Base-by-base conservation (phyloP, 2,113 vertebrate genomes). In the Centropus bengalensis region DNA sequence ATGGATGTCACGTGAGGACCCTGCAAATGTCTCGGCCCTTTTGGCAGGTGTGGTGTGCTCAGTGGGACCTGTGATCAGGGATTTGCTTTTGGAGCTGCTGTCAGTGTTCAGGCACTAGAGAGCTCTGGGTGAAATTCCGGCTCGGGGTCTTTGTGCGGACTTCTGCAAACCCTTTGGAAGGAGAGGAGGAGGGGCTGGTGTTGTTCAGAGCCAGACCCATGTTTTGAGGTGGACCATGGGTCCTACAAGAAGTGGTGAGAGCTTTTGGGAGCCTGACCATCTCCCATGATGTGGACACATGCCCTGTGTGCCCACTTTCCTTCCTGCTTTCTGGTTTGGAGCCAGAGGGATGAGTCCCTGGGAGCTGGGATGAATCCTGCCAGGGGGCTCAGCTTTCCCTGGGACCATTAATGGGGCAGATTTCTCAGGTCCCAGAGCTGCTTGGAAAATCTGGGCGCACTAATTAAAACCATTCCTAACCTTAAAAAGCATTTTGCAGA, bases 381-480 rank as follows among this genome's bases (percentile, higher is more conserved):
- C 64, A 62, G 17, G n/a, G 3, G 36, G 22, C 70, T 91, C 3
- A 6, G 62, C 62, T 76, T 93, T 82, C 40, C 26, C 62, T 27
- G 3, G 17, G 12, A 52, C 60, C 38, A 6, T 81, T 66, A 62
- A 33, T 5, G 7, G 18, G 6, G 15, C 47, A 45, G 58, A 18
- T 38, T 95, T 32, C 64, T 70, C 55, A 49, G 80, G 59, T 66
- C 55, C 40, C 71, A 70, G 86, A 62, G 59, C 71, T 58, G 71
- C 79, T 93, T 7, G 1, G 68, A 63, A 59, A 47, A 82, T 74
- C 76, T 0, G 8, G 88, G 33, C 13, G 13, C 0, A 0, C 62
- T 96, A 94, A 94, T 96, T 93, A 84, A 94, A 96, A 70, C 94
- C 97, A 94, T 67, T 75, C 73, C 69, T 93, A 69, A 86, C 49